Evolutionary conservation across 1,140 invertebrate species (phyloP), one percentile per base, ranked within the genome.

Genomic region (Musca vetustissima): DNA sequence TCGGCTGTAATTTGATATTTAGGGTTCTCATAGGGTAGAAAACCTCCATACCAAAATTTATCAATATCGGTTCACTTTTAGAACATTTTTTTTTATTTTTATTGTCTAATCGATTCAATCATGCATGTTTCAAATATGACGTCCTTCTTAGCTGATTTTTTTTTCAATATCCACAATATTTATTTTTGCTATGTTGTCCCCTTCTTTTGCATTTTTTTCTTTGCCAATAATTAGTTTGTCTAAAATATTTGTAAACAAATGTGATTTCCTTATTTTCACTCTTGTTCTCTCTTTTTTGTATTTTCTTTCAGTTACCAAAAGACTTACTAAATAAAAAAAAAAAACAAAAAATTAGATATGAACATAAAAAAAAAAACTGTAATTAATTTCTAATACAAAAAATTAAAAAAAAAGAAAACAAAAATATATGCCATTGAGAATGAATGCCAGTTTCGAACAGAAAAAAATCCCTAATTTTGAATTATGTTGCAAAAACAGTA

Each of bases 301-400:
- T 4, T 61, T 61, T 61, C 57, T 61, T 61, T 61, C 57, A 61
- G 57, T 61, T 61, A 61, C 57, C 57, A 61, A 61, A 61, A 61
- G 57, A 61, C 57, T 65, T 65, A 65, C 47, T n/a, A 48, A 64
- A 64, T 48, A n/a, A n/a, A n/a, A n/a, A n/a, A n/a, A n/a, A n/a
- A n/a, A n/a, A n/a, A n/a, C n/a, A n/a, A n/a, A 65, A 65, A 64
- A 43, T 64, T 22, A 64, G 22, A 28, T 47, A 64, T 32, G 36
- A 64, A 43, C 9, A 59, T 22, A 48, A 43, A 36, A 64, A 15
- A 4, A 28, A 36, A 64, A 64, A 64, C 21, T 3, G 21, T 48
- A 64, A 48, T 6, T 1, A 7, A 47, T 43, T 24, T 15, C n/a
- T 25, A 15, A 3, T 24, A 28, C 9, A 24, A 22, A 55, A 55